A percentile compares a stretch with the other conserved stretches of the same genome.
Conservation (phyloP, 2,113 vertebrate genomes). For the Penelope pileata region DNA sequence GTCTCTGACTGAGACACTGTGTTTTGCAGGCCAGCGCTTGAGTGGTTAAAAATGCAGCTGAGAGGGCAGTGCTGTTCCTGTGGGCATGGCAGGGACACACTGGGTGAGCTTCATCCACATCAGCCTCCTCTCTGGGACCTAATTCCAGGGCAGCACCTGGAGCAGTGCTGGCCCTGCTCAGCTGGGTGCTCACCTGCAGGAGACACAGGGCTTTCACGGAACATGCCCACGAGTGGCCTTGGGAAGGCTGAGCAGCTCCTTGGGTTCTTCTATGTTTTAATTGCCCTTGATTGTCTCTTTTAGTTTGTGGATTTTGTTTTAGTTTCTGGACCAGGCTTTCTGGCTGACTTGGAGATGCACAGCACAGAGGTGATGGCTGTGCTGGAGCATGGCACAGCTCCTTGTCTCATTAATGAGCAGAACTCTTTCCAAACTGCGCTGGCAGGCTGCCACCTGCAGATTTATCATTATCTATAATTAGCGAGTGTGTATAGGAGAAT, state of each 20-base stretch:
- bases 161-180: neutral
- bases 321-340: neutral
- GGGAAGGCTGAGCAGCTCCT: neutral
- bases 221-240: neutral
- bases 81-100: neutral
- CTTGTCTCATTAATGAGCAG: neutral
- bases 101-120: neutral
- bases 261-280: neutral
- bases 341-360: neutral
- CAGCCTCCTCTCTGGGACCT: neutral
- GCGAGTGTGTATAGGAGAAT: neutral
- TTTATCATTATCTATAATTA: slow-evolving; percentile 42
- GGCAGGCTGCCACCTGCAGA: neutral
- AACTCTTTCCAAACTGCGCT: neutral
- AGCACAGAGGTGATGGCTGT: neutral
- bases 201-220: neutral
- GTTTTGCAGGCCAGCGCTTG: neutral
- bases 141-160: too few species aligned
- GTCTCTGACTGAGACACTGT: neutral
- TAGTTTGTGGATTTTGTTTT: neutral
- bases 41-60: neutral
- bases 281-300: neutral
- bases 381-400: neutral
- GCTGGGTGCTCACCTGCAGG: neutral
- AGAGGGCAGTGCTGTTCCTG: too few species aligned